Evolutionary conservation across 1,140 invertebrate genomes (phyloP).

Genomic region (Adoxophyes honmai): DNA sequence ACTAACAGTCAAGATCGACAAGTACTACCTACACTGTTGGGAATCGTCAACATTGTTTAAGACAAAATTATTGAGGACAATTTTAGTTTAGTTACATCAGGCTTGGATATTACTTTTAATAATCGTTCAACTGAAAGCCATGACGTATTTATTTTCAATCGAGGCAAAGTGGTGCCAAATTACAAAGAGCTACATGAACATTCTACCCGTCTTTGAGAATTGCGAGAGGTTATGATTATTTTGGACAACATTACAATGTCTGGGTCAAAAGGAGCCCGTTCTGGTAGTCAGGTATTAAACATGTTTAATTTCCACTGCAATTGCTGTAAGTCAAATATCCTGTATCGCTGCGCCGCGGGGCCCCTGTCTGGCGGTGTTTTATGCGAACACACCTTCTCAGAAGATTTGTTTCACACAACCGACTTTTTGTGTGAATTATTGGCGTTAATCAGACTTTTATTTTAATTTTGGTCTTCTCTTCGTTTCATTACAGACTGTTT

Average conservation of each 20-base stretch:
- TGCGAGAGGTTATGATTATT: no score
- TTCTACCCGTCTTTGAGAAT: no score
- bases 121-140: no score
- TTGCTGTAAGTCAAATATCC: not conserved
- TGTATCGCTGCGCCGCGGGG: not conserved
- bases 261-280: not conserved
- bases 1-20: no score
- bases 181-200: no score
- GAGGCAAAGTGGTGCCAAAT: no score
- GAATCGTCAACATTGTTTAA: no score
- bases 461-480: slow-evolving; percentile 31
- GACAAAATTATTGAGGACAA: no score
- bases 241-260: not conserved
- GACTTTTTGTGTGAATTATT: slow-evolving; percentile 41
- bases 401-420: slow-evolving; percentile 39
- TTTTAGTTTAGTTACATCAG: no score
- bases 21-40: no score
- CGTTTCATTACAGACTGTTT: slow-evolving; percentile 22
- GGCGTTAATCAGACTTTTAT: slow-evolving; percentile 33
- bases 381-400: slow-evolving; percentile 38
- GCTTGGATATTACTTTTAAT: no score
- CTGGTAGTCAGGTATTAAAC: not conserved
- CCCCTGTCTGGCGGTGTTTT: slow-evolving; percentile 37
- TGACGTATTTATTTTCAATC: no score
- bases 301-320: slow-evolving; percentile 8